A percentile compares a stretch with the other conserved stretches of the same genome.
Conservation (phyloP, 2,888 invertebrate species). For the Boloria selene region DNA sequence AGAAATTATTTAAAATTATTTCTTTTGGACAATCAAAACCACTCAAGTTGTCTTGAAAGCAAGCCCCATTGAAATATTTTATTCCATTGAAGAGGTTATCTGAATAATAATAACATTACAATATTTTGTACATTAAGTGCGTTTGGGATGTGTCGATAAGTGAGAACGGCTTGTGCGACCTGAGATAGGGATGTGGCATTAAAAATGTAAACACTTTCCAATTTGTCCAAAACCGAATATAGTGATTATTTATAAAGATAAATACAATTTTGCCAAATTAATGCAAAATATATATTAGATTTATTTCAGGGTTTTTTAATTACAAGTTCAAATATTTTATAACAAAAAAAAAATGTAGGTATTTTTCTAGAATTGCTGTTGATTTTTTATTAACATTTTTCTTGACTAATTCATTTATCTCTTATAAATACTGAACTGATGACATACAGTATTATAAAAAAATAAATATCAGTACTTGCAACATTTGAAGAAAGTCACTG, state of each 20-base stretch:
- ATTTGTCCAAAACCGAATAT: background rate
- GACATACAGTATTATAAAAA: no score
- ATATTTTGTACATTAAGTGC: constrained; percentile 78
- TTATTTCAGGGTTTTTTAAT: no score
- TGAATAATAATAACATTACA: constrained; percentile 79
- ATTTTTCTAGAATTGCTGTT: no score
- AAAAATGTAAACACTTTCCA: constrained; percentile 35
- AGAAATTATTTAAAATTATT: constrained; percentile 18
- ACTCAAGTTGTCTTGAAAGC: constrained; percentile 54
- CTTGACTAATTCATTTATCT: no score
- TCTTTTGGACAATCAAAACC: constrained; percentile 18
- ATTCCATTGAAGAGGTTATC: constrained; percentile 60
- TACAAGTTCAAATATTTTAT: no score
- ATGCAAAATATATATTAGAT: no score
- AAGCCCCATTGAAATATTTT: constrained; percentile 68
- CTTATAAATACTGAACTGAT: no score
- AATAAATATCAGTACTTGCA: no score
- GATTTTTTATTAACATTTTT: no score
- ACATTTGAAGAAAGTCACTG: no score
- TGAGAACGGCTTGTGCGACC: constrained; percentile 59
- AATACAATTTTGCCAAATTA: no score
- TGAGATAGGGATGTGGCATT: constrained; percentile 54
- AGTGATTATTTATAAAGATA: constrained; percentile 1
- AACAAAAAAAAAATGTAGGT: no score
- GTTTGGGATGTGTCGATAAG: constrained; percentile 68